A percentile compares a stretch with the other conserved stretches of the same genome.
Conservation (phyloP, 2,797 vertebrate species). For the Mycteria americana region DNA sequence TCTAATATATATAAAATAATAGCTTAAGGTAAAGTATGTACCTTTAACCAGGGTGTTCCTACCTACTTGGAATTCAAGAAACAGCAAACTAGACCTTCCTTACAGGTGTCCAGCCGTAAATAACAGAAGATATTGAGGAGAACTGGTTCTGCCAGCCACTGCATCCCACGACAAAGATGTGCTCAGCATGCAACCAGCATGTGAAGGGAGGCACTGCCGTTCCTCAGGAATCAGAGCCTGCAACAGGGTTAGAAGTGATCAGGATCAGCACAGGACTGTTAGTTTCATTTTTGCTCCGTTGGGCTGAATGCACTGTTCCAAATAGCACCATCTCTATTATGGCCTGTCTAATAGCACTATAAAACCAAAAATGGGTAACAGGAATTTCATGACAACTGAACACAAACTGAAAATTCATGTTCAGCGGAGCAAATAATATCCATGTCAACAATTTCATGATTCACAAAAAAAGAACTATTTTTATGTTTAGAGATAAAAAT, state of each 20-base stretch:
- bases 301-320: not conserved
- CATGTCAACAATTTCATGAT: not conserved
- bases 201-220: not conserved
- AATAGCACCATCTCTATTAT: not conserved
- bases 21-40: not conserved
- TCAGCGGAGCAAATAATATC: slow-evolving; percentile 14
- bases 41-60: not conserved
- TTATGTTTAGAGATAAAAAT: not conserved
- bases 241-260: not conserved
- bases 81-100: not conserved
- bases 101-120: not conserved
- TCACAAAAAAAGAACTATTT: not conserved
- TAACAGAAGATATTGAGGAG: not conserved
- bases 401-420: not conserved
- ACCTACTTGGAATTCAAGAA: not conserved
- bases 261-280: not conserved
- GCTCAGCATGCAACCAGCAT: not conserved
- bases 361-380: not conserved
- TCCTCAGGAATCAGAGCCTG: not conserved
- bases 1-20: not conserved
- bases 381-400: slow-evolving; percentile 12
- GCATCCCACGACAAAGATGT: not conserved
- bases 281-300: not conserved
- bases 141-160: not conserved
- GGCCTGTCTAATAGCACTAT: not conserved